phyloP scores from a whole-genome alignment of 1,140 invertebrate genomes.

The Leucophenga varia region DNA sequence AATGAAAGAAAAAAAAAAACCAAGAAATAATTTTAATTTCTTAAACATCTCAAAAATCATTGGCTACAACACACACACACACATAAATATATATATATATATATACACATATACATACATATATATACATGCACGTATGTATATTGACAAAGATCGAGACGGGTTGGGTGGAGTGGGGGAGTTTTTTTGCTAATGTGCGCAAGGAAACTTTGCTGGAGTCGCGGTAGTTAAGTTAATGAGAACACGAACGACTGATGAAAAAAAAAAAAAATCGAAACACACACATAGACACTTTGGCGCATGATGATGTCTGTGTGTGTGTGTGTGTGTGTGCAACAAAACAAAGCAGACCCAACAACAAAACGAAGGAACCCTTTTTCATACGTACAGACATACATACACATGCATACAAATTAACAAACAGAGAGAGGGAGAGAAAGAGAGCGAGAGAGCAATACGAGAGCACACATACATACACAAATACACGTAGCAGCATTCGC shows the following conservation, averaged over 20 bases:
- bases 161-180: too few relatives aligned
- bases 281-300: too few relatives aligned
- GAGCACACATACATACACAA: too few relatives aligned
- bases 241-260: too few relatives aligned
- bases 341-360: neutral
- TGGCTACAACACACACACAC: conserved; percentile 5
- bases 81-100: too few relatives aligned
- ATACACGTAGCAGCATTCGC: conserved; percentile 12
- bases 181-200: too few relatives aligned
- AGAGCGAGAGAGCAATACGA: too few relatives aligned
- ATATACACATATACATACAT: conserved; percentile 6
- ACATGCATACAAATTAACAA: too few relatives aligned
- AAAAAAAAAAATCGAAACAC: too few relatives aligned
- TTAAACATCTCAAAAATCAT: conserved; percentile 8
- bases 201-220: too few relatives aligned
- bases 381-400: neutral
- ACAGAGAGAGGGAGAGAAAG: too few relatives aligned
- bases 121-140: neutral
- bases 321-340: neutral
- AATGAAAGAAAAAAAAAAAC: conserved; percentile 11
- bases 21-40: conserved; percentile 11
- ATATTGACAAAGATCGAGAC: neutral
- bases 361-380: conserved; percentile 4
- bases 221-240: too few relatives aligned
- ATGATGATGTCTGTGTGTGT: conserved; percentile 1